Base-by-base conservation (phyloP, 2,797 vertebrate species). In the Gymnocypris eckloni region DNA sequence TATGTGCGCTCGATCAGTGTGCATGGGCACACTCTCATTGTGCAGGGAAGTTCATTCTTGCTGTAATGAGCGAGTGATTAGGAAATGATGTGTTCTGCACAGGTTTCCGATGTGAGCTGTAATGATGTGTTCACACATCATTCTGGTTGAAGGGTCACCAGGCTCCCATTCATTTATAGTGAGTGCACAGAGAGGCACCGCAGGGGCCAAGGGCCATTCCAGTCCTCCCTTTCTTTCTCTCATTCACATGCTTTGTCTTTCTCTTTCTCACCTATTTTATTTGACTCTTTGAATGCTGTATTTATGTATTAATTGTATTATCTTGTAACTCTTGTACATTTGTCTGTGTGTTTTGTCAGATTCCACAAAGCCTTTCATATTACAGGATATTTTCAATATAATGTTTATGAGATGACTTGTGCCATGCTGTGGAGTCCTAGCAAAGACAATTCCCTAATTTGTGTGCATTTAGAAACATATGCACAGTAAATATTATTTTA, bases 51-150 rank as follows among this genome's bases (percentile, higher is more conserved):
- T 45, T 87, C 89, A 91, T 92, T 92, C 88, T 92, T 90, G 88
- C 73, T 86, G 79, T 94, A 95, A 95, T 93, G 93, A 95, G 93
- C 89, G 59, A 78, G 87, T 93, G 92, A 93, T 94, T 94, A 82
- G 83, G 90, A 90, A 89, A 89, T 90, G 91, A 90, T 92, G 92
- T 92, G 89, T 93, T 90, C 87, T 91, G 90, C 88, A 87, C 82
- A 88, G 91, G 90, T 91, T 90, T 92, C 89, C 92, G 83, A 91
- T 93, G 92, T 79, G 89, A 92, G 90, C 91, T 92, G 87, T 92
- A 93, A 94, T 94, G 92, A 93, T 84, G 90, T 84, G 82, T 89
- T 90, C 90, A 93, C 85, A 86, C 87, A 85, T 89, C 75, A 92
- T 94, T 93, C 90, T 90, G 84, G 84, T 52, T 79, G 22, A 79